phyloP scores from a whole-genome alignment of 1,140 invertebrate genomes.

The Bursaphelenchus mucronatus region DNA sequence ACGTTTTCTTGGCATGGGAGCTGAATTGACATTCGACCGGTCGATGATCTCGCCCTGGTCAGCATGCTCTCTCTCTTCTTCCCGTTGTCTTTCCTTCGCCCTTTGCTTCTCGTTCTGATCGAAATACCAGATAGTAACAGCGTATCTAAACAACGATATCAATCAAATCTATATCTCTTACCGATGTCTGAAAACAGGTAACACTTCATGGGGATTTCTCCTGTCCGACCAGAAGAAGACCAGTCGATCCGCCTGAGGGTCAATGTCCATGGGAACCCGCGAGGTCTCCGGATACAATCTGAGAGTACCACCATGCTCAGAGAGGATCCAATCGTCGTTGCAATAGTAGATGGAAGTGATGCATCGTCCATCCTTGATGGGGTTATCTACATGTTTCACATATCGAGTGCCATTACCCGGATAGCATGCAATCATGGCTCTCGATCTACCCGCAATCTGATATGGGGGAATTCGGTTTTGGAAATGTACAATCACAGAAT shows the following conservation, averaged over 20 bases:
- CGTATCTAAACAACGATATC: constrained; percentile 41
- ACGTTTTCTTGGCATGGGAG: constrained; percentile 18
- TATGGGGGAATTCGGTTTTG: constrained; percentile 38
- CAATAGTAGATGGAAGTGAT: constrained; percentile 77
- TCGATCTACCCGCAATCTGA: constrained; percentile 35
- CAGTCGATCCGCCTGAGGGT: constrained; percentile 84
- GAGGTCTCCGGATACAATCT: constrained; percentile 82
- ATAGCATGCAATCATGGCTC: constrained; percentile 93
- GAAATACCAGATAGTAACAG: constrained; percentile 58
- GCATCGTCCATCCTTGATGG: constrained; percentile 73
- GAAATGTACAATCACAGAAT: constrained; percentile 46
- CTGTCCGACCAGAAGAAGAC: constrained; percentile 95
- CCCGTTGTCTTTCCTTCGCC: constrained; percentile 24
- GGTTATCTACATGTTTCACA: constrained; percentile 94
- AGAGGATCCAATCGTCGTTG: constrained; percentile 77
- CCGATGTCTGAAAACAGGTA: constrained; percentile 76
- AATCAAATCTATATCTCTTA: constrained; percentile 43
- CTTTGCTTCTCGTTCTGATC: constrained; percentile 41
- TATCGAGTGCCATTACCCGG: constrained; percentile 85
- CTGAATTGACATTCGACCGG: constrained; percentile 9
- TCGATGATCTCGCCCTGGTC: not conserved
- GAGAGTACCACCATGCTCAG: constrained; percentile 71
- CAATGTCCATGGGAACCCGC: constrained; percentile 77
- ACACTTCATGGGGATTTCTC: constrained; percentile 91
- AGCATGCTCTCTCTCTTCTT: constrained; percentile 17